phyloP scores from a whole-genome alignment of 2,888 invertebrate species.

The Ypsolopha sequella region DNA sequence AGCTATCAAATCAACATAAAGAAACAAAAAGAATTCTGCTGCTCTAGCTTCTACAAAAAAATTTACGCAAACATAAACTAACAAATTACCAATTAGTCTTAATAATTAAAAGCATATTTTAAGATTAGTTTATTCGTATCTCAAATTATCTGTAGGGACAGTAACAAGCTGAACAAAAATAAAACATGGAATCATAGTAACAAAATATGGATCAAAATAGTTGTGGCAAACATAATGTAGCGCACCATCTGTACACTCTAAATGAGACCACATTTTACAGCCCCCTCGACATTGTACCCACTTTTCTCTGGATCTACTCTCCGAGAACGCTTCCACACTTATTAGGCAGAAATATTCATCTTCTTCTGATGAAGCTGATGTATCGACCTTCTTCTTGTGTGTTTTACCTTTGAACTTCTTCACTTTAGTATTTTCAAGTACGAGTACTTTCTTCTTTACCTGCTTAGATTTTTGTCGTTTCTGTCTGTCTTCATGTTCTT shows the following conservation, averaged over 20 bases:
- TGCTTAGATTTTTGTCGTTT: conserved; percentile 10
- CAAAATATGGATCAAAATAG: conserved; percentile 5
- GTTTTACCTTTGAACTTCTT: conserved; percentile 3
- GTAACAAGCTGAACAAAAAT: neutral
- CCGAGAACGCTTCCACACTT: conserved; percentile 11
- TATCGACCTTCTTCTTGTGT: conserved; percentile 3
- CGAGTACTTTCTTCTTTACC: conserved; percentile 6
- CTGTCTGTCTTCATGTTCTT: conserved; percentile 11
- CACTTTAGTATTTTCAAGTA: conserved; percentile 2
- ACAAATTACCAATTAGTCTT: no score
- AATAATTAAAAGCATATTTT: neutral
- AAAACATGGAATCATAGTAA: neutral
- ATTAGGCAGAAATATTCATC: conserved; percentile 10
- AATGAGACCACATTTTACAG: conserved; percentile 12
- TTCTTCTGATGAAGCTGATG: conserved; percentile 7
- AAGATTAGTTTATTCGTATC: neutral
- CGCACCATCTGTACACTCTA: conserved; percentile 11
- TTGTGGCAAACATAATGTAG: conserved; percentile 14
- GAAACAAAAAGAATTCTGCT: no score
- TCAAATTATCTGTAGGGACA: neutral
- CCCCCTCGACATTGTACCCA: conserved; percentile 11
- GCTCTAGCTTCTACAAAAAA: no score
- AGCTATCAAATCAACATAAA: no score
- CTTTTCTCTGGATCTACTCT: conserved; percentile 12
- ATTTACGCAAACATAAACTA: no score